phyloP scores from a whole-genome alignment of 2,113 vertebrate species.

The Myotis brandtii region DNA sequence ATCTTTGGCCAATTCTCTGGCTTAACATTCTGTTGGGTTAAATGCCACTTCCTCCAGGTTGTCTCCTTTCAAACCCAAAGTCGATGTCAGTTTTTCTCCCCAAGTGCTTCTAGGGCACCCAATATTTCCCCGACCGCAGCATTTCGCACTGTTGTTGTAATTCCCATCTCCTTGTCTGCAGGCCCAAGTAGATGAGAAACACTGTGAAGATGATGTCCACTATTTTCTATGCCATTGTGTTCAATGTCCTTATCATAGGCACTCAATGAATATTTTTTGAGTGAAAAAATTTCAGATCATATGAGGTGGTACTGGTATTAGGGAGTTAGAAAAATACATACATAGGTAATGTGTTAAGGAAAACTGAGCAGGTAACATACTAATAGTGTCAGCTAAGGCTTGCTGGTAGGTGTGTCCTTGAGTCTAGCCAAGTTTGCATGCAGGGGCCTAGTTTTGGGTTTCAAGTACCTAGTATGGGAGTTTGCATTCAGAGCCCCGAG shows the following conservation, averaged over 20 bases:
- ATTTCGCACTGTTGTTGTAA: not conserved
- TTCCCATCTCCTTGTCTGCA: not conserved
- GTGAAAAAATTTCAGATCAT: not conserved
- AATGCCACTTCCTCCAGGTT: not conserved
- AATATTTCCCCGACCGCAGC: not conserved
- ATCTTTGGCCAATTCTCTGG: not conserved
- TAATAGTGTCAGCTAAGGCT: not conserved
- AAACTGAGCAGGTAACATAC: not conserved
- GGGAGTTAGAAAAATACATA: not conserved
- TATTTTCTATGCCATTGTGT: not conserved
- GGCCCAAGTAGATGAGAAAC: not conserved
- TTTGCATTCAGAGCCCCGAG: not conserved
- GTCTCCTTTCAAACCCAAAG: not conserved
- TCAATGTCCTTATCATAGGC: not conserved
- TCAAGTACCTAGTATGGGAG: not conserved
- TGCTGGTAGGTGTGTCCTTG: not conserved
- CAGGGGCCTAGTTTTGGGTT: not conserved
- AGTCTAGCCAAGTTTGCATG: not conserved
- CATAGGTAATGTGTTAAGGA: not conserved
- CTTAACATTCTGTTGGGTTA: not conserved
- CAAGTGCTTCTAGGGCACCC: not conserved
- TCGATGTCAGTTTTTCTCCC: not conserved
- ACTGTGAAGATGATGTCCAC: not conserved
- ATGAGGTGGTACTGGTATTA: not conserved
- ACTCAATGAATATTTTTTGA: not conserved